phyloP scores from a whole-genome alignment of 2,113 vertebrate species.

The Genyomyrus donnyi region DNA sequence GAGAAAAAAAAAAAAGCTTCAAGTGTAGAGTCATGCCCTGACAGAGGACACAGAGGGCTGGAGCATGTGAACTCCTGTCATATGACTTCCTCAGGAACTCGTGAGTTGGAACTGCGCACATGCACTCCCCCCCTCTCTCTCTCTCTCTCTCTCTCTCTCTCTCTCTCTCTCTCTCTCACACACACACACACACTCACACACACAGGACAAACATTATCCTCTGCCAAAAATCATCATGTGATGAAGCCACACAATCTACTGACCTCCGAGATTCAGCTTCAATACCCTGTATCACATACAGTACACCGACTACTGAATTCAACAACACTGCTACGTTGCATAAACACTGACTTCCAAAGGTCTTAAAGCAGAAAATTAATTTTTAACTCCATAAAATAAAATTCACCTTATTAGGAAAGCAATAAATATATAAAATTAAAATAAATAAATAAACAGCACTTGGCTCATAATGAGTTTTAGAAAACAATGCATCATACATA shows the following conservation, averaged over 20 bases:
- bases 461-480: neutral
- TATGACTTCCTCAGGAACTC: slow-evolving; percentile 74
- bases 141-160: slow-evolving; percentile 13
- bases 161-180: neutral
- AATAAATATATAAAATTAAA: neutral
- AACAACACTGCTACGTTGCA: neutral
- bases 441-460: neutral
- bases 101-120: slow-evolving; percentile 65
- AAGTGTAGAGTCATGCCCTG: slow-evolving; percentile 35
- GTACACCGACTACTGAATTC: neutral
- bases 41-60: slow-evolving; percentile 63
- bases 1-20: neutral
- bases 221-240: slow-evolving; percentile 61
- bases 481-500: neutral
- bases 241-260: slow-evolving; percentile 60
- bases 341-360: neutral
- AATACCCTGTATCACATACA: neutral
- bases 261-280: slow-evolving; percentile 10
- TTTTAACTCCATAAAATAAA: neutral
- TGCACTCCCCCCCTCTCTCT: neutral
- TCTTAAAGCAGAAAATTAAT: neutral
- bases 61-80: slow-evolving; percentile 74
- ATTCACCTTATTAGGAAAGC: neutral
- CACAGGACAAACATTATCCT: slow-evolving; percentile 62
- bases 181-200: slow-evolving; percentile 17